These are phyloP conservation scores for Drosophila melanosoma DNA, from an alignment of 2,888 invertebrate genomes.

Conservation along the genomic window DNA sequence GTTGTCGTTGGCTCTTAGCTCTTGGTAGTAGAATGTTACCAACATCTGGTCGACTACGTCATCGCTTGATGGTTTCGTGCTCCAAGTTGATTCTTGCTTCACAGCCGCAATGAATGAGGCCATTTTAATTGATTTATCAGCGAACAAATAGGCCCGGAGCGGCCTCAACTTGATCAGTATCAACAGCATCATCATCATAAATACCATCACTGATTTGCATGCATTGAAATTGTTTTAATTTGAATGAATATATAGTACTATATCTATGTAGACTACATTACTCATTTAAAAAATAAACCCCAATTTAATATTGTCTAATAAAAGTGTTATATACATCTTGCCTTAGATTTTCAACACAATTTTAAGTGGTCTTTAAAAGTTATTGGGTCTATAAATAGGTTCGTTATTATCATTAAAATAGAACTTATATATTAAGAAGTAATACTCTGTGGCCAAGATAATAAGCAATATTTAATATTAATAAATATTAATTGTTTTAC, in stretches of 20 bases:
- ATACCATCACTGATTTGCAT: conserved; percentile 37
- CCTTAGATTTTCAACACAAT: not conserved
- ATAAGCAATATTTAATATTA: too few relatives aligned
- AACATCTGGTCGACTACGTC: conserved; percentile 49
- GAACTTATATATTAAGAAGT: not conserved
- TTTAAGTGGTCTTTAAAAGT: not conserved
- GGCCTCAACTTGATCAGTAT: conserved; percentile 7
- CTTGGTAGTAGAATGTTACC: conserved; percentile 34
- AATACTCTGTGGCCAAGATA: not conserved
- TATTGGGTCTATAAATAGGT: not conserved
- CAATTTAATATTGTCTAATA: not conserved
- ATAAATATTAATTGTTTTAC: too few relatives aligned
- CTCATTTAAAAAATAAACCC: not conserved
- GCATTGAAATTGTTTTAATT: conserved; percentile 13
- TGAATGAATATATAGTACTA: conserved; percentile 3
- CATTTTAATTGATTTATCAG: conserved; percentile 61
- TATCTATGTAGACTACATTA: not conserved
- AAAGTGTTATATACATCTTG: not conserved
- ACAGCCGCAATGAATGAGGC: conserved; percentile 43
- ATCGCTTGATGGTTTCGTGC: conserved; percentile 23
- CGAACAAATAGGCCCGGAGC: conserved; percentile 17
- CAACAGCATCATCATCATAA: conserved; percentile 5
- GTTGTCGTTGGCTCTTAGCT: conserved; percentile 28
- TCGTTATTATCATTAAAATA: not conserved
- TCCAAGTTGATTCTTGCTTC: conserved; percentile 33